Evolutionary conservation across 2,113 vertebrate genomes (phyloP).

Genomic region (Zosterops japonicus): DNA sequence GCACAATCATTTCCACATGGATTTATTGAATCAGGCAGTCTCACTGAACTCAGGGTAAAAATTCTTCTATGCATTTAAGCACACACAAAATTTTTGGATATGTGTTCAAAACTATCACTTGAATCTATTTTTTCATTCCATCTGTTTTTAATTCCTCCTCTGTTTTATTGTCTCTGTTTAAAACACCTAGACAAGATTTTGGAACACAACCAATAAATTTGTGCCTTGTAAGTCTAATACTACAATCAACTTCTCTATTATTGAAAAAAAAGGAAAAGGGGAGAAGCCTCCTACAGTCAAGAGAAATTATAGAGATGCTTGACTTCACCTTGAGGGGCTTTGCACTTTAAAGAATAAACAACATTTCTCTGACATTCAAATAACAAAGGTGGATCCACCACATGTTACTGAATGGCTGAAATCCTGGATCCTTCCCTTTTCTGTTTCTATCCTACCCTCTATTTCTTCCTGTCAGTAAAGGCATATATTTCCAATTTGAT

Average conservation of each 20-base stretch:
- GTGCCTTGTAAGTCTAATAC: neutral
- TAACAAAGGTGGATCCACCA: neutral
- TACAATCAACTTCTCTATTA: neutral
- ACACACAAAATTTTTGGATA: neutral
- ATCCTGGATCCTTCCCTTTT: neutral
- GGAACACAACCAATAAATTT: neutral
- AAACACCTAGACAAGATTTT: neutral
- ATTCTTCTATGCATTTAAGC: neutral
- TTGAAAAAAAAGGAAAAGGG: neutral
- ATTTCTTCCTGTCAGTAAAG: neutral
- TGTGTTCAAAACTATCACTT: neutral
- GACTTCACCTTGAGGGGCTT: neutral
- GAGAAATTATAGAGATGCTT: neutral
- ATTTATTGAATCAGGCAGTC: neutral
- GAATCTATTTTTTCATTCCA: neutral
- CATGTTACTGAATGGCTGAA: neutral
- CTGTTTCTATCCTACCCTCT: neutral
- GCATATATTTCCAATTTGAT: neutral
- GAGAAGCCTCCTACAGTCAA: neutral
- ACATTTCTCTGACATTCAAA: neutral
- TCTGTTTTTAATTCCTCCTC: neutral
- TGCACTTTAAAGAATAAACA: neutral
- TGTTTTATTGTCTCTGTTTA: neutral
- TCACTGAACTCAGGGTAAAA: neutral
- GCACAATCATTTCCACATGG: neutral